Conservation (phyloP, 2,888 invertebrate genomes). For the Ecdyonurus torrentis region DNA sequence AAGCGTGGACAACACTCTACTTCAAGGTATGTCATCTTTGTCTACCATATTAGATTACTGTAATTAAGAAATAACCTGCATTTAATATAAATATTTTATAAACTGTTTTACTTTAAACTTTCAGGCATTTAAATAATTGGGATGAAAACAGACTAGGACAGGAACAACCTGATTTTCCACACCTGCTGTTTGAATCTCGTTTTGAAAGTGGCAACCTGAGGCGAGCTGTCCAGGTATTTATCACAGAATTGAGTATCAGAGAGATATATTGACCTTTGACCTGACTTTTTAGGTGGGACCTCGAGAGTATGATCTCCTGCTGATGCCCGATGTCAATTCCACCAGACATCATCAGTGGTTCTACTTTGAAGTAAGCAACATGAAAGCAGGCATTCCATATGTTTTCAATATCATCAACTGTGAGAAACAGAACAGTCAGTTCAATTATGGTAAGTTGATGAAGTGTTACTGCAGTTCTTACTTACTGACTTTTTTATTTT, state of each 20-base stretch:
- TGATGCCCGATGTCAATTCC: conserved; percentile 71
- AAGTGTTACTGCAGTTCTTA: no score
- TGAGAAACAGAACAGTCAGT: conserved; percentile 72
- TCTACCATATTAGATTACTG: no score
- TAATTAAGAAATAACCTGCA: no score
- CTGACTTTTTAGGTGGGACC: conserved; percentile 41
- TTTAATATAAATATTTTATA: no score
- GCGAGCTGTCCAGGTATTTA: conserved; percentile 59
- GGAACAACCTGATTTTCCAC: conserved; percentile 27
- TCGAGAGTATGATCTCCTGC: conserved; percentile 63
- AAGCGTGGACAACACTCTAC: background rate
- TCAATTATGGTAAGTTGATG: conserved; percentile 48
- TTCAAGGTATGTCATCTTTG: background rate
- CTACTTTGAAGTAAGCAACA: conserved; percentile 71
- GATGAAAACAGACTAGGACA: conserved; percentile 33
- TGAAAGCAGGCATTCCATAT: conserved; percentile 49
- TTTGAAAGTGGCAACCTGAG: conserved; percentile 77
- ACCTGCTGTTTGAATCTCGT: conserved; percentile 59
- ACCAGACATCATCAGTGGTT: conserved; percentile 73
- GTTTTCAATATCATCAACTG: conserved; percentile 77
- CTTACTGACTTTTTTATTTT: conserved; percentile 1
- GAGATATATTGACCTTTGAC: background rate
- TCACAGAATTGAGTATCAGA: no score
- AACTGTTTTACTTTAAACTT: no score
- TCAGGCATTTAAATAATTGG: conserved; percentile 30